Conservation (phyloP, 2,888 invertebrate species). For the Volucella bombylans region DNA sequence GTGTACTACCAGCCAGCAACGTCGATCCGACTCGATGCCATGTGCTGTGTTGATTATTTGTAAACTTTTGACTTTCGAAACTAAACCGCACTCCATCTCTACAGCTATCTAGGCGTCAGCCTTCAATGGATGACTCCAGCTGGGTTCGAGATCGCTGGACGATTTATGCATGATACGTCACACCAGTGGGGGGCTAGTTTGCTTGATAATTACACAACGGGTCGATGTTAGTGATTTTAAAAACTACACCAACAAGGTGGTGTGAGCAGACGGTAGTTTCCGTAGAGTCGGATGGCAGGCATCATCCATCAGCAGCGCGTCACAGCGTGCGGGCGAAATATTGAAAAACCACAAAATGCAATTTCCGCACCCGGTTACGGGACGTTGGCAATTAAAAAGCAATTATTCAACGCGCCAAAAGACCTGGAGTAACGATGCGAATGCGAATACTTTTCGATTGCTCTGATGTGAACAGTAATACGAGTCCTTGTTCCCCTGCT, state of each 20-base stretch:
- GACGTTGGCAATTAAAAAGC: conserved; percentile 71
- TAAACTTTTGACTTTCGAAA: conserved; percentile 69
- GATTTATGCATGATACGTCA: conserved; percentile 36
- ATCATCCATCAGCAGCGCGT: conserved; percentile 55
- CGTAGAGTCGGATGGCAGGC: conserved; percentile 17
- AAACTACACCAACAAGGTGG: conserved; percentile 29
- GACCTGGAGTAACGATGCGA: conserved; percentile 3
- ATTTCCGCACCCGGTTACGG: conserved; percentile 69
- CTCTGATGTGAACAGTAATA: conserved; percentile 4
- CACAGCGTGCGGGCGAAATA: conserved; percentile 58
- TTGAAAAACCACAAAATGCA: conserved; percentile 73
- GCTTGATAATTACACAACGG: conserved; percentile 61
- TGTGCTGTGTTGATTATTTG: conserved; percentile 71
- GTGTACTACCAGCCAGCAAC: background rate
- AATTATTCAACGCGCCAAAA: conserved; percentile 62
- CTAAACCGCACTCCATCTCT: conserved; percentile 67
- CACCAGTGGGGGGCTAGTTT: conserved; percentile 37
- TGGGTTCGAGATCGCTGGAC: conserved; percentile 59
- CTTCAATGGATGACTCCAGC: conserved; percentile 19
- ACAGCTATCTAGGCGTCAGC: conserved; percentile 11
- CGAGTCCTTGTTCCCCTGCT: background rate
- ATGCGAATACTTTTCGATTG: conserved; percentile 28
- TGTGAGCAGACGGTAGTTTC: too few species aligned
- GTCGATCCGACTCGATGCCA: conserved; percentile 53
- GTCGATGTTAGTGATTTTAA: conserved; percentile 26